phyloP scores from a whole-genome alignment of 1,140 invertebrate genomes.

The Bombus picipes region DNA sequence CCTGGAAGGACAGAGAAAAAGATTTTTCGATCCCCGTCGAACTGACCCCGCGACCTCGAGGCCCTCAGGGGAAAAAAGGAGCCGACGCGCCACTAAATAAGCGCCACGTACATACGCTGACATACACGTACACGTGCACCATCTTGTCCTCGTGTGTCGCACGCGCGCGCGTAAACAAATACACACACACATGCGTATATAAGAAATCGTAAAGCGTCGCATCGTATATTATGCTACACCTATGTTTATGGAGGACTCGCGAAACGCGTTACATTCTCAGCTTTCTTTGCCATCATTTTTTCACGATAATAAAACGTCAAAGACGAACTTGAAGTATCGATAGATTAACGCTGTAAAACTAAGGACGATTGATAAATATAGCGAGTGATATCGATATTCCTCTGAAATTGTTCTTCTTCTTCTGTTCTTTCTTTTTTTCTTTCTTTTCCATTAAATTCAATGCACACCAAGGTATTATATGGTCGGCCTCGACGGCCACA shows the following conservation, averaged over 20 bases:
- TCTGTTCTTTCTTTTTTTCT: not conserved
- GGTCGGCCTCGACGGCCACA: not conserved
- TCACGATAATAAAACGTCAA: slow-evolving; percentile 25
- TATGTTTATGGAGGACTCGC: slow-evolving; percentile 36
- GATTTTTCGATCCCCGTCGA: slow-evolving; percentile 60
- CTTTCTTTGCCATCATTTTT: not conserved
- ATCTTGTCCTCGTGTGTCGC: not conserved
- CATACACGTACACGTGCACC: not conserved
- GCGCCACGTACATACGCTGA: slow-evolving; percentile 36
- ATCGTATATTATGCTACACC: slow-evolving; percentile 52
- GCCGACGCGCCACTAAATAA: slow-evolving; percentile 72
- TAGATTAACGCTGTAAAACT: slow-evolving; percentile 10
- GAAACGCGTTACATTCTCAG: slow-evolving; percentile 11
- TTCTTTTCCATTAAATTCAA: slow-evolving; percentile 1
- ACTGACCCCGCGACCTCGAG: slow-evolving; percentile 64
- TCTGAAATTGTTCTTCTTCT: not conserved
- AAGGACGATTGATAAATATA: slow-evolving; percentile 21
- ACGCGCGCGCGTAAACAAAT: slow-evolving; percentile 6
- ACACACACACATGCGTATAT: not conserved
- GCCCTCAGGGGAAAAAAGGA: slow-evolving; percentile 50
- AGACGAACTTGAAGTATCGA: slow-evolving; percentile 28
- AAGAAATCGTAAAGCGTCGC: slow-evolving; percentile 55
- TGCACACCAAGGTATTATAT: not conserved
- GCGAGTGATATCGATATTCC: not conserved
- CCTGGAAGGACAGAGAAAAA: slow-evolving; percentile 45